Percentiles rank a stretch among this genome's conserved stretches.
Conservation (phyloP, 2,888 invertebrate species). For the Netelia virgata region DNA sequence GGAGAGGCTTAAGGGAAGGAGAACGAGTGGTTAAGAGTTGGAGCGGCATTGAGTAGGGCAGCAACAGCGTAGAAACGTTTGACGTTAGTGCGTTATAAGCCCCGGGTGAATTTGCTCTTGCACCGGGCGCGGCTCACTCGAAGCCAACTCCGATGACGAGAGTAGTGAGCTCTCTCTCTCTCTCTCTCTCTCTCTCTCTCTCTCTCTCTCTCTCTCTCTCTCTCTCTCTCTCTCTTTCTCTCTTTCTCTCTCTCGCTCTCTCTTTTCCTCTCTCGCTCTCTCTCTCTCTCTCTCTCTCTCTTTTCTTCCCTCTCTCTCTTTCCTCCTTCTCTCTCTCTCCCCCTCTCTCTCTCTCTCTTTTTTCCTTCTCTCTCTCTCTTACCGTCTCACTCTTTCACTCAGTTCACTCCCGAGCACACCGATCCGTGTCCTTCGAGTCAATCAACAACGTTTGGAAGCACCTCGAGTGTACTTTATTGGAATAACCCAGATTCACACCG, state of each 20-base stretch:
- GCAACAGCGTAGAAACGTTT: conserved; percentile 46
- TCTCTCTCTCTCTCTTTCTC: background rate
- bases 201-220: background rate
- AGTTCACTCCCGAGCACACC: conserved; percentile 18
- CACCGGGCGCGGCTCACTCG: conserved; percentile 32
- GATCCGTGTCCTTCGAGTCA: conserved; percentile 67
- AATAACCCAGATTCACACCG: conserved; percentile 79
- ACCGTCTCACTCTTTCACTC: conserved; percentile 7
- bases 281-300: conserved; percentile 55
- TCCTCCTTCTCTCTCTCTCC: background rate
- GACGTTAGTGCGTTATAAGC: conserved; percentile 36
- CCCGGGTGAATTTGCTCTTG: conserved; percentile 33
- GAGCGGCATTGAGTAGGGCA: conserved; percentile 58
- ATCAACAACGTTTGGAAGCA: conserved; percentile 80
- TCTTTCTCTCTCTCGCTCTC: background rate
- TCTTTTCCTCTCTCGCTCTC: conserved; percentile 47
- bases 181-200: background rate
- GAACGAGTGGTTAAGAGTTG: conserved; percentile 12
- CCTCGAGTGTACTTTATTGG: conserved; percentile 80
- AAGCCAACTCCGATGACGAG: too few relatives aligned
- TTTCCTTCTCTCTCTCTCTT: background rate
- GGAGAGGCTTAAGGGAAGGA: conserved; percentile 2
- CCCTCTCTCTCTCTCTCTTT: background rate
- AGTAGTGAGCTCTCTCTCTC: background rate
- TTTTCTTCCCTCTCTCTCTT: conserved; percentile 4